Evolutionary conservation across 2,113 vertebrate species (phyloP).

Genomic region (Elaphurus davidianus): DNA sequence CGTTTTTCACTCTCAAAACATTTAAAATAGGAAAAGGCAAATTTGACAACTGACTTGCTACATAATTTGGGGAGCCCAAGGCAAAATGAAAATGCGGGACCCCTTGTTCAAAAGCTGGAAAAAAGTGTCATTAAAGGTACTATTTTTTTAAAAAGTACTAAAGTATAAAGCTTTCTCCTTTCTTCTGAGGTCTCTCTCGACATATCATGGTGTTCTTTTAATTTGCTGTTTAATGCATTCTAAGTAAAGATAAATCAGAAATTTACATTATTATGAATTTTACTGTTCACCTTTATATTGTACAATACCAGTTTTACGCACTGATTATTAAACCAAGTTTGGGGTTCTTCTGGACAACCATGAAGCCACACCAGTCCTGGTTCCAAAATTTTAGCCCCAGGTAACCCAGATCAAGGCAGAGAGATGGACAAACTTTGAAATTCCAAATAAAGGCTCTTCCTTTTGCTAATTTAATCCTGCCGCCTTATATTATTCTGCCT

Average conservation of each 20-base stretch:
- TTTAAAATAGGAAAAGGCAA: constrained; percentile 25
- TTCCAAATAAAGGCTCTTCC: constrained; percentile 28
- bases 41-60: neutral
- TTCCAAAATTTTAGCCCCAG: constrained; percentile 37
- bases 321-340: constrained; percentile 16
- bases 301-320: neutral
- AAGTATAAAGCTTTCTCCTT: constrained; percentile 45
- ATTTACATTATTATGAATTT: constrained; percentile 42
- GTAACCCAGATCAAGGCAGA: constrained; percentile 35
- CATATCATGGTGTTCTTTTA: neutral
- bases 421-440: constrained; percentile 45
- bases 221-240: neutral
- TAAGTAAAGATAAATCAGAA: constrained; percentile 40
- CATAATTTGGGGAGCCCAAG: neutral
- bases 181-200: constrained; percentile 17
- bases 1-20: constrained; percentile 30
- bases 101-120: neutral
- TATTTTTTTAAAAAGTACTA: neutral
- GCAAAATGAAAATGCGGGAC: neutral
- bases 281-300: constrained; percentile 9
- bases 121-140: neutral
- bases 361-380: neutral
- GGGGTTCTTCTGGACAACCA: neutral
- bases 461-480: constrained; percentile 40
- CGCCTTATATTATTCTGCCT: constrained; percentile 12